These are phyloP conservation scores for Rutpela maculata DNA, from an alignment of 2,888 invertebrate species.

Conservation along the genomic window DNA sequence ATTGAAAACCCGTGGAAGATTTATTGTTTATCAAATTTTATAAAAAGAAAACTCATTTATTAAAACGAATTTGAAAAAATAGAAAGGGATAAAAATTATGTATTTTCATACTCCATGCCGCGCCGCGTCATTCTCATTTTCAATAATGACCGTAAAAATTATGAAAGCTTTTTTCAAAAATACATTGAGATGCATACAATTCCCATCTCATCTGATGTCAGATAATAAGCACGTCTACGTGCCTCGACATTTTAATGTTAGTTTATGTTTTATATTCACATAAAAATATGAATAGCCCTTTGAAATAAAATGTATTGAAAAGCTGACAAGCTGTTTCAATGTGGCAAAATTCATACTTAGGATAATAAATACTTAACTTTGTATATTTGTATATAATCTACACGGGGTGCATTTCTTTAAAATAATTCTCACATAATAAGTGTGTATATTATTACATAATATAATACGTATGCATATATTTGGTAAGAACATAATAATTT, in stretches of 20 bases:
- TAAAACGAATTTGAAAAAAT: too few relatives aligned
- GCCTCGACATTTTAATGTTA: slow-evolving; percentile 42
- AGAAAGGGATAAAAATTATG: too few relatives aligned
- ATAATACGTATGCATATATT: too few relatives aligned
- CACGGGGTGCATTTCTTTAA: too few relatives aligned
- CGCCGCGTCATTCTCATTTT: background rate
- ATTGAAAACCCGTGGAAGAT: too few relatives aligned
- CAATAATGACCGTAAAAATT: slow-evolving; percentile 15
- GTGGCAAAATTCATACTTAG: slow-evolving; percentile 23
- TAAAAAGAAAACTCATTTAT: too few relatives aligned
- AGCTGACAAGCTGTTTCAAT: slow-evolving; percentile 12
- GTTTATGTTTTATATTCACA: slow-evolving; percentile 32
- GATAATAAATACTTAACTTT: slow-evolving; percentile 6
- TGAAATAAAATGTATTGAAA: slow-evolving; percentile 41
- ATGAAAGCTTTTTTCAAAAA: slow-evolving; percentile 17
- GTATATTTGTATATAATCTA: background rate
- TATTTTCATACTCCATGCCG: too few relatives aligned
- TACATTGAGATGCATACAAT: slow-evolving; percentile 38
- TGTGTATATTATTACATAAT: too few relatives aligned
- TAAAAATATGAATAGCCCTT: slow-evolving; percentile 37
- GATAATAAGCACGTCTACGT: slow-evolving; percentile 43
- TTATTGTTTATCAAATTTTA: too few relatives aligned
- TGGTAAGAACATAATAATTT: too few relatives aligned
- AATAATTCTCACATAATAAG: too few relatives aligned
- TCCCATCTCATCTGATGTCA: slow-evolving; percentile 35